phyloP scores from a whole-genome alignment of 1,140 invertebrate genomes.

The Eueides isabella region DNA sequence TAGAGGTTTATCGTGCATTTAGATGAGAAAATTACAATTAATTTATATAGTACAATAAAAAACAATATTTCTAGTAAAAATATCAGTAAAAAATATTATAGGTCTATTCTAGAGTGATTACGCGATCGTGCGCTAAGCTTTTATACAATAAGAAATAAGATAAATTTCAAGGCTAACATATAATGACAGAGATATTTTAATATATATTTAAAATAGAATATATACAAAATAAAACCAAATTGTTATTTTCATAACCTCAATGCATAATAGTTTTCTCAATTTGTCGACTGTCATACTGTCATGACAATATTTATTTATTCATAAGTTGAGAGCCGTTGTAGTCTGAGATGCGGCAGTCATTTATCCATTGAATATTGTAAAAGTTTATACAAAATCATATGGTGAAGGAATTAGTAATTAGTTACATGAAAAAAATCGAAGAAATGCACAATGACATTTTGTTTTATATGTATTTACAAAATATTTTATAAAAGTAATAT shows the following conservation, averaged over 20 bases:
- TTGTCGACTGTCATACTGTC: not conserved
- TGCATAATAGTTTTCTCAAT: slow-evolving; percentile 1
- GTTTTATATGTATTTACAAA: too few species aligned
- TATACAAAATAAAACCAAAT: not conserved
- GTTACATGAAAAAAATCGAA: too few species aligned
- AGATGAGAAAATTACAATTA: slow-evolving; percentile 30
- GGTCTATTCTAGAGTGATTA: too few species aligned
- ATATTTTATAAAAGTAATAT: too few species aligned
- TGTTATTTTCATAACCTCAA: not conserved
- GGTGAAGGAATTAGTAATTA: too few species aligned
- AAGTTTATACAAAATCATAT: too few species aligned
- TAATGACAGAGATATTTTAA: not conserved
- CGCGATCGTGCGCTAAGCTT: too few species aligned
- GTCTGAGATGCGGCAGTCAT: not conserved
- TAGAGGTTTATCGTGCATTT: slow-evolving; percentile 32
- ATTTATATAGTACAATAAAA: not conserved
- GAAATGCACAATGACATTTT: too few species aligned
- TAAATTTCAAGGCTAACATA: not conserved
- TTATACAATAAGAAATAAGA: not conserved
- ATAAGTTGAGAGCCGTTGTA: not conserved
- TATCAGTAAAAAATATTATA: too few species aligned
- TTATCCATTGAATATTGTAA: too few species aligned
- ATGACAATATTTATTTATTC: not conserved
- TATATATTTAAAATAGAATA: not conserved
- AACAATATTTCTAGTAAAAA: too few species aligned